Conservation (phyloP, 2,888 invertebrate species). For the Xiphydria camelus region DNA sequence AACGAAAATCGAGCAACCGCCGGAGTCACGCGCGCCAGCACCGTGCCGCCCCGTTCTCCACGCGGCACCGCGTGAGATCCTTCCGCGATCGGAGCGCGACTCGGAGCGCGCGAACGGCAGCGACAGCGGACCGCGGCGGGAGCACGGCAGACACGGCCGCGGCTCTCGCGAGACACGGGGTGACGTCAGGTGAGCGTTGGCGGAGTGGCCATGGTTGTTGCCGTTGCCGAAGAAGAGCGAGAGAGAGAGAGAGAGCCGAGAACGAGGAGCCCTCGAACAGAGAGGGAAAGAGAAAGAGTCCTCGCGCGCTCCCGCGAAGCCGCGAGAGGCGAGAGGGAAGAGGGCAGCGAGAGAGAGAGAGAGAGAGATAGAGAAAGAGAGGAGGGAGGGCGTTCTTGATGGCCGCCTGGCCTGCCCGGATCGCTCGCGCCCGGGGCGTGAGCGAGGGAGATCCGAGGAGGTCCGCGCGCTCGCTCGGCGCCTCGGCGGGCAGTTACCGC, state of each 20-base stretch:
- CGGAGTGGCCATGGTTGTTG: constrained; percentile 39
- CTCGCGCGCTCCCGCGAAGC: too few relatives aligned
- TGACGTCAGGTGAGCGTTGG: constrained; percentile 45
- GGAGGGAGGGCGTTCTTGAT: constrained; percentile 40
- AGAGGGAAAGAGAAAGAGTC: constrained; percentile 5
- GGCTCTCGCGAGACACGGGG: too few relatives aligned
- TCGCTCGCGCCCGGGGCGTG: constrained; percentile 54
- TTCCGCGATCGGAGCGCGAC: constrained; percentile 8
- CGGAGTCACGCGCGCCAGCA: too few relatives aligned
- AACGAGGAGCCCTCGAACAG: not conserved
- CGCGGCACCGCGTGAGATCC: too few relatives aligned
- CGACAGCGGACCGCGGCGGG: too few relatives aligned
- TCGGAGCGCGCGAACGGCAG: not conserved
- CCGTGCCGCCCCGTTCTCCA: too few relatives aligned
- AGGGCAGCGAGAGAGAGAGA: constrained; percentile 13
- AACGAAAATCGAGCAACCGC: too few relatives aligned
- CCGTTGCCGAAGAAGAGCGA: constrained; percentile 27
- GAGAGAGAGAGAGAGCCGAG: constrained; percentile 13
- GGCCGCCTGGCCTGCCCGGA: constrained; percentile 46
- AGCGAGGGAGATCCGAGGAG: constrained; percentile 38
- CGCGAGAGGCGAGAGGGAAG: constrained; percentile 8
- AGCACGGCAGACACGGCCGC: too few relatives aligned
- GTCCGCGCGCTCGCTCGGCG: constrained; percentile 34
- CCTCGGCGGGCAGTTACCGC: constrained; percentile 51
- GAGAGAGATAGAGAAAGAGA: constrained; percentile 16